A percentile compares a stretch with the other conserved stretches of the same genome.
phyloP scores from a whole-genome alignment of 2,888 invertebrate genomes.

The Lasiommata megera region DNA sequence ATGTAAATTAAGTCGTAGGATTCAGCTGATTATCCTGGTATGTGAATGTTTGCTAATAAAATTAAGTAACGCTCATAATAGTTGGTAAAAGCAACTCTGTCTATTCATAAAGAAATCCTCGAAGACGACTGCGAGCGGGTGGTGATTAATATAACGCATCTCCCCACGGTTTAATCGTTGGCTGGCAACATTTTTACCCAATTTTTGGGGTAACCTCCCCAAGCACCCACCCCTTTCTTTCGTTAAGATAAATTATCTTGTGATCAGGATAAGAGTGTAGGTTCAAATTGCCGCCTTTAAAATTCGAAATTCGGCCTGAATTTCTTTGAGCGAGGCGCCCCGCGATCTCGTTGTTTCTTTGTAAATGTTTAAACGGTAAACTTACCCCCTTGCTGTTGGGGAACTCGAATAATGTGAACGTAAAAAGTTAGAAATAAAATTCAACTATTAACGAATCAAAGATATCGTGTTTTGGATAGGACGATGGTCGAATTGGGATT shows the following conservation, averaged over 20 bases:
- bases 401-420: conserved; percentile 20
- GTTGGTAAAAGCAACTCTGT: conserved; percentile 44
- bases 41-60: not conserved
- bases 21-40: too few species aligned
- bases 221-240: conserved; percentile 77
- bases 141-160: conserved; percentile 82
- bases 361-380: conserved; percentile 31
- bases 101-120: conserved; percentile 60
- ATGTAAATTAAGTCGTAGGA: too few species aligned
- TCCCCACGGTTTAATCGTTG: conserved; percentile 80
- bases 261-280: conserved; percentile 81
- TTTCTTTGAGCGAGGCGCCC: conserved; percentile 55
- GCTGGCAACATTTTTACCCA: conserved; percentile 82
- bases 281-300: conserved; percentile 81
- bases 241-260: conserved; percentile 81
- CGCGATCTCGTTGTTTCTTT: conserved; percentile 46
- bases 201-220: conserved; percentile 69
- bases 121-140: conserved; percentile 73
- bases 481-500: too few species aligned
- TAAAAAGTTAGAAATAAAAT: conserved; percentile 2
- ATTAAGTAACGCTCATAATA: not conserved
- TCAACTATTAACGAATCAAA: too few species aligned
- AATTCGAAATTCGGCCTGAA: conserved; percentile 75
- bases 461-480: too few species aligned
- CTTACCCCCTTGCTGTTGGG: conserved; percentile 29